phyloP scores from a whole-genome alignment of 2,113 vertebrate species.

The Leptocoma aspasia region DNA sequence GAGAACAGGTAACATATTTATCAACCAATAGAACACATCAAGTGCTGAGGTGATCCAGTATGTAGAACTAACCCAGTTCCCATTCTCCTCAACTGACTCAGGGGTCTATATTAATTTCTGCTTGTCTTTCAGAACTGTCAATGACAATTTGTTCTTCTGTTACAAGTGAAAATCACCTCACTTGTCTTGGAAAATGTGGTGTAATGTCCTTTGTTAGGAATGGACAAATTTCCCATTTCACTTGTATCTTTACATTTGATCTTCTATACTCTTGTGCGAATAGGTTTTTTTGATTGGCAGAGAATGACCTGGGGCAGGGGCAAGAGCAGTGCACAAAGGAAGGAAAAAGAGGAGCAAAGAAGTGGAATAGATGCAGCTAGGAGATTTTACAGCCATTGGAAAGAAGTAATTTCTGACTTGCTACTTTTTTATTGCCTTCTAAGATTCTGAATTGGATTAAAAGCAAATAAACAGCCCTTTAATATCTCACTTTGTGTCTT shows the following conservation, averaged over 20 bases:
- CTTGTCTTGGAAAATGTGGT: not conserved
- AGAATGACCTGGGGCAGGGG: not conserved
- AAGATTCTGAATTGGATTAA: not conserved
- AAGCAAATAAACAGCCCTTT: not conserved
- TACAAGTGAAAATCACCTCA: not conserved
- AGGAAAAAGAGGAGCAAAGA: not conserved
- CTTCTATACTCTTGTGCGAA: not conserved
- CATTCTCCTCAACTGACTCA: not conserved
- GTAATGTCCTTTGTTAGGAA: not conserved
- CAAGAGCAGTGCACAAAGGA: not conserved
- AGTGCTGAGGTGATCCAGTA: not conserved
- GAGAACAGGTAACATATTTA: not conserved
- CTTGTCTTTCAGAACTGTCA: not conserved
- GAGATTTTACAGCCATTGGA: not conserved
- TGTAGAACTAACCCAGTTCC: not conserved
- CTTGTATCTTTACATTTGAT: not conserved
- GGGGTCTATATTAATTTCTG: not conserved
- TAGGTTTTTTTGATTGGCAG: not conserved
- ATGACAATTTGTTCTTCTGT: not conserved
- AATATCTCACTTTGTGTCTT: not conserved
- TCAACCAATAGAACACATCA: not conserved
- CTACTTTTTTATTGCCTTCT: not conserved
- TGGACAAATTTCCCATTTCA: not conserved
- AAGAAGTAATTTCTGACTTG: not conserved
- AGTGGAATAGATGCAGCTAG: not conserved